A percentile compares a stretch with the other conserved stretches of the same genome.
Evolutionary conservation across 2,888 invertebrate genomes (phyloP).

Genomic region (Stenodera caucasica): DNA sequence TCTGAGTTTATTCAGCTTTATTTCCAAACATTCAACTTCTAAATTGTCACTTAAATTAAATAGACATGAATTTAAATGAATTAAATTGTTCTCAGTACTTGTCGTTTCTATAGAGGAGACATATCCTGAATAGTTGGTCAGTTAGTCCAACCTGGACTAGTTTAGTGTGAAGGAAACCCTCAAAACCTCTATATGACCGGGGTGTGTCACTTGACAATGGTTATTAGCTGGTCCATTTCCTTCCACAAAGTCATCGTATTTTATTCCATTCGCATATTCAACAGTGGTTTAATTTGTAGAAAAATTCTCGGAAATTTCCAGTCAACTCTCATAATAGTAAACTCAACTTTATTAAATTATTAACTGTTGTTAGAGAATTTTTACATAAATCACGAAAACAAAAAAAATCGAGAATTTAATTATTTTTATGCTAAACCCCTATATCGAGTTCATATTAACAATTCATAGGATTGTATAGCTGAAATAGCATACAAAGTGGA

Average conservation of each 20-base stretch:
- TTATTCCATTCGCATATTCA: neutral
- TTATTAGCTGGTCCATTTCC: neutral
- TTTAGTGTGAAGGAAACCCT: neutral
- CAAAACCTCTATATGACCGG: neutral
- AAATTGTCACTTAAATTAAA: neutral
- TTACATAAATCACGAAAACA: no score
- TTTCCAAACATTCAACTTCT: neutral
- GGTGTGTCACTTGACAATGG: neutral
- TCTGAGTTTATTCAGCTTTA: neutral
- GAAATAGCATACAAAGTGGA: slow-evolving; percentile 5
- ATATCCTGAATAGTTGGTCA: neutral
- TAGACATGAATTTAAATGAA: slow-evolving; percentile 1
- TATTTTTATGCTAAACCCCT: no score
- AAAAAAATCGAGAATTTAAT: no score
- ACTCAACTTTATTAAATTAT: no score
- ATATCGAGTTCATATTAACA: neutral
- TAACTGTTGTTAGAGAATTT: no score
- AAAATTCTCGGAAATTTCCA: no score
- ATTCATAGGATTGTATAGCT: neutral
- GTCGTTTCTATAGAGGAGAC: neutral
- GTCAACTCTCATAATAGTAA: no score
- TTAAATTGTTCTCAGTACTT: neutral
- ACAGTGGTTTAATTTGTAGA: no score
- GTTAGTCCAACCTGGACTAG: slow-evolving; percentile 1
- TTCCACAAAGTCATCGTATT: neutral